Conservation (phyloP, 2,888 invertebrate species). For the Cantharis lateralis region DNA sequence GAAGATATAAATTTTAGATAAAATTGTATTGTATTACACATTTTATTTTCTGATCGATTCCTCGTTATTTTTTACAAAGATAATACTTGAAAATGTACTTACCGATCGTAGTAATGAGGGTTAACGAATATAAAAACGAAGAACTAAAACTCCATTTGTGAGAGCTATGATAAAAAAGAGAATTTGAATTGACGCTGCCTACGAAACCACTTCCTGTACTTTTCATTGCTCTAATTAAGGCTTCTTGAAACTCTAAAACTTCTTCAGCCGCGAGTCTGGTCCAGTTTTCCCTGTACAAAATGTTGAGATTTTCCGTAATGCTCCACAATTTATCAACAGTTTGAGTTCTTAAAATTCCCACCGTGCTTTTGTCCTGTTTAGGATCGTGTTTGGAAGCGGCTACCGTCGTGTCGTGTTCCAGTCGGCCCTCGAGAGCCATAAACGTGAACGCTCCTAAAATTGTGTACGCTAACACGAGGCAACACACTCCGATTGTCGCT, state of each 20-base stretch:
- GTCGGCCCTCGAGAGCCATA: slow-evolving; percentile 75
- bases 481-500: slow-evolving; percentile 81
- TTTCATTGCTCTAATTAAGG: slow-evolving; percentile 58
- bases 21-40: background rate
- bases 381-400: slow-evolving; percentile 69
- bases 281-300: slow-evolving; percentile 91
- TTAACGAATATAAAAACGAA: slow-evolving; percentile 90
- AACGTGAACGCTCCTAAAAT: slow-evolving; percentile 91
- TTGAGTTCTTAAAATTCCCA: slow-evolving; percentile 62
- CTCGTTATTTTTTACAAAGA: background rate
- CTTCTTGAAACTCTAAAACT: slow-evolving; percentile 82
- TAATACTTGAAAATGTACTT: slow-evolving; percentile 52
- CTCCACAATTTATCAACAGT: slow-evolving; percentile 85
- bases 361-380: slow-evolving; percentile 45
- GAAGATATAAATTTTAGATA: background rate
- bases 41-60: background rate
- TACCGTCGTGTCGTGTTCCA: slow-evolving; percentile 63
- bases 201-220: slow-evolving; percentile 39
- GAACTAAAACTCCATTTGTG: slow-evolving; percentile 91
- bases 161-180: slow-evolving; percentile 50
- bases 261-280: slow-evolving; percentile 85
- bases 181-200: slow-evolving; percentile 56
- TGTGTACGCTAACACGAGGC: slow-evolving; percentile 88
- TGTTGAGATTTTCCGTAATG: slow-evolving; percentile 85
- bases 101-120: slow-evolving; percentile 95